These are phyloP conservation scores for Taphrorychus bicolor DNA, from an alignment of 2,888 invertebrate genomes.

Conservation along the genomic window DNA sequence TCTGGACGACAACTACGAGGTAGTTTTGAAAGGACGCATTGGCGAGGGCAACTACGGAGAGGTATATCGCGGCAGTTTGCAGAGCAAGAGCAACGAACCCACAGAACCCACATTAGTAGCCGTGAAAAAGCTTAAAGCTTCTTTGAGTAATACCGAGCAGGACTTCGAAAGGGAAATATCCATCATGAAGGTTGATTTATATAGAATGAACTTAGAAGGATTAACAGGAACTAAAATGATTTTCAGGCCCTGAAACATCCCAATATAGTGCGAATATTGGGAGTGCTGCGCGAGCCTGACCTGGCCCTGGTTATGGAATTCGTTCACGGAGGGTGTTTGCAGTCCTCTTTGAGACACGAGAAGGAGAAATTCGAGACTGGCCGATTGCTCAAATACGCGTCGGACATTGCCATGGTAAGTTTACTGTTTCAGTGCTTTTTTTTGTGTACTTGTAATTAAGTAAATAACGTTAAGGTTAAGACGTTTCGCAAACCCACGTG, in stretches of 20 bases:
- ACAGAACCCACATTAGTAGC: constrained; percentile 62
- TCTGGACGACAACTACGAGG: constrained; percentile 65
- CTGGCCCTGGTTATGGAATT: constrained; percentile 90
- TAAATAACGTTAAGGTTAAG: background rate
- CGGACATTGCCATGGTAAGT: constrained; percentile 80
- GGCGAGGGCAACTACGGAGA: constrained; percentile 54
- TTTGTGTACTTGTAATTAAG: background rate
- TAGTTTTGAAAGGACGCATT: constrained; percentile 67
- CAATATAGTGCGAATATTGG: constrained; percentile 88
- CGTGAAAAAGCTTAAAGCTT: constrained; percentile 70
- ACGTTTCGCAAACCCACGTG: background rate
- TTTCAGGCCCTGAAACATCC: constrained; percentile 78
- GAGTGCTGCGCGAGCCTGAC: constrained; percentile 78
- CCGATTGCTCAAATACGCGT: constrained; percentile 76
- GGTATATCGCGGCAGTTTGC: constrained; percentile 9
- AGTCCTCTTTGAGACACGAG: constrained; percentile 79
- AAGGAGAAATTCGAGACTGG: constrained; percentile 70
- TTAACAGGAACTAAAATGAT: background rate
- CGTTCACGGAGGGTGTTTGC: constrained; percentile 82
- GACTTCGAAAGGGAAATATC: constrained; percentile 87
- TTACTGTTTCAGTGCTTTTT: background rate
- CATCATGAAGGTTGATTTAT: constrained; percentile 83
- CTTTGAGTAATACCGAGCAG: constrained; percentile 60
- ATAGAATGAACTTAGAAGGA: background rate
- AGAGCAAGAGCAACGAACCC: background rate